Evolutionary conservation across 2,888 invertebrate species (phyloP), one percentile per base, ranked within the genome.

Genomic region (Sipha maydis): DNA sequence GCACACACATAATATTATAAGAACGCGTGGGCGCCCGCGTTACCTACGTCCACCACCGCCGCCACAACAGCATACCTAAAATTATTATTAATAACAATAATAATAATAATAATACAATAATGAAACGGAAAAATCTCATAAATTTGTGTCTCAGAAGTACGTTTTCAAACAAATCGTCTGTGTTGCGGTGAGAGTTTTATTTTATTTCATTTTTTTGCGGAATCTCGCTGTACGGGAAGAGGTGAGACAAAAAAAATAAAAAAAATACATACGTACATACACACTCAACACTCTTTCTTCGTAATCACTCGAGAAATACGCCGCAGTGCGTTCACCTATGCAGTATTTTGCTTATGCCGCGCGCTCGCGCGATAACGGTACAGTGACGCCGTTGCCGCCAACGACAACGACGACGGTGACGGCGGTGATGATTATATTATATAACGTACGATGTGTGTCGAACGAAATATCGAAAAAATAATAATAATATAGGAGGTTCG

Each of bases 321-420:
- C 69, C 34, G 21, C 85, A 79, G 78, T 79, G 34, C 85, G 85
- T 85, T 85, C 85, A 79, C 85, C 78, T 41, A 85, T 85, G 11
- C 19, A 69, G 19, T 67, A 31, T 78, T 31, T 48, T 41, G 21
- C 21, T 82, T 41, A 8, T 82, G 67, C 38, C 38, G 38, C 67
- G 41, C 48, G 25, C 28, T 38, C 38, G n/a, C 56, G 67, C 83
- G 75, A 56, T 83, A 83, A 85, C 76, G 71, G 84, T 85, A 77
- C n/a, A 31, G n/a, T 19, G 17, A 38, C 28, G 38, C 11, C n/a
- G 21, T 28, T 21, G 82, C 28, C 41, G 82, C 61, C 34, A 69
- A 67, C 28, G 80, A 61, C 28, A 31, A n/a, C 21, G 41, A 21
- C 48, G 69, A 56, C 48, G 8, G n/a, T n/a, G 69, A 73, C 54